Evolutionary conservation across 2,797 vertebrate genomes (phyloP), one percentile per base, ranked within the genome.

Genomic region (Morelia viridis): DNA sequence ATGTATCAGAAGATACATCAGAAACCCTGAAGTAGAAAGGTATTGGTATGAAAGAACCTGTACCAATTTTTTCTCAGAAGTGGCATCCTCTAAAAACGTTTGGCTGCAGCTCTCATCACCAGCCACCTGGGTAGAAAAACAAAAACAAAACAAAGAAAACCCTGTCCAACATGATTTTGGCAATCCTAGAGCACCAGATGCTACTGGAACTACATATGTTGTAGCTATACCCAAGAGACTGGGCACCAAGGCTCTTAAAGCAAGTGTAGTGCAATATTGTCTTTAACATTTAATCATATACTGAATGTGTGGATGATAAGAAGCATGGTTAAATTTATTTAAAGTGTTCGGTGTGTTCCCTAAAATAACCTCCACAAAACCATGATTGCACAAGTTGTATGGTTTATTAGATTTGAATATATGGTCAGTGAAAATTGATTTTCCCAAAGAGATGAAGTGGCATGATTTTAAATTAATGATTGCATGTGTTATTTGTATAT

Each of bases 381-480:
- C 68, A 62, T 11, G 0, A 53, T 88, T 65, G 41, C 15, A 89
- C 91, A 80, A 90, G 4, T 8, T 57, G 26, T 90, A 53, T 64
- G 12, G 0, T 50, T 85, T 35, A 91, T 22, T 35, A 4, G 9
- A 53, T 95, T 53, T 95, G 35, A 80, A 90, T 84, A 19, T 62
- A 62, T 60, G 8, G 19, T 61, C n/a, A 35, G 19, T 68, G 7
- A 15, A 88, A 88, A 68, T 65, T 56, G 41, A 15, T 22, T 50
- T 15, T n/a, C 62, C 64, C 2, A 56, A 61, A 87, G 35, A 93
- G 92, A 92, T 93, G 93, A 86, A 94, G 93, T 94, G 84, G 87
- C 94, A 28, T 91, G 83, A 85, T 93, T 94, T 88, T 93, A 94
- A 94, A 91, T 93, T 84, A 95, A 90, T 24, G 85, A 93, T 94